These are phyloP conservation scores for Xestia c-nigrum DNA, from an alignment of 2,888 invertebrate species.

Conservation along the genomic window DNA sequence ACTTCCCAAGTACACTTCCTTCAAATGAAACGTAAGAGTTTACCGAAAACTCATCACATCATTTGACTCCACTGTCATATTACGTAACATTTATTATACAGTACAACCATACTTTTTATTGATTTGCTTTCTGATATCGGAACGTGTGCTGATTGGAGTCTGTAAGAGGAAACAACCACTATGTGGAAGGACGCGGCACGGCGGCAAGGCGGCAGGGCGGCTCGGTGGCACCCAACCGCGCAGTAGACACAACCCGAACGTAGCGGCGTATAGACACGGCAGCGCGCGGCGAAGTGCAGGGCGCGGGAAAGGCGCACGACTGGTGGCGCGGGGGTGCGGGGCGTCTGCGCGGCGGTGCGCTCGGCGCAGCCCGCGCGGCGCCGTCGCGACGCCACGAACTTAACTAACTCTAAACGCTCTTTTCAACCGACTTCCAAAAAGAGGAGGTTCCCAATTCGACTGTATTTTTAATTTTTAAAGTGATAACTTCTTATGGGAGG, in stretches of 20 bases:
- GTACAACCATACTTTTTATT: conserved; percentile 19
- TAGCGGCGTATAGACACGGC: neutral
- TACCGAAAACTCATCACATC: conserved; percentile 4
- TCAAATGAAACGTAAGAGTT: conserved; percentile 21
- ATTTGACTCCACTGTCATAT: neutral
- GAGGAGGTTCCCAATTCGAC: no score
- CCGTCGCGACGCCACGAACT: neutral
- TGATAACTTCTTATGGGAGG: no score
- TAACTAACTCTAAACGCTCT: neutral
- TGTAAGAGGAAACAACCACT: neutral
- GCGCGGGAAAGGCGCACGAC: neutral
- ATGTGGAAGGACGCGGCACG: neutral
- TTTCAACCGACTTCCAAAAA: no score
- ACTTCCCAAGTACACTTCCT: conserved; percentile 6
- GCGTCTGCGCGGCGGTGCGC: neutral
- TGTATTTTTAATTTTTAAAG: no score
- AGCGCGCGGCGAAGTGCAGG: conserved; percentile 12
- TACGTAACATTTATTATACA: conserved; percentile 21
- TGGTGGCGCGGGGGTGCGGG: neutral
- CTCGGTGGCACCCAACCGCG: neutral
- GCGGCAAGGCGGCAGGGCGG: neutral
- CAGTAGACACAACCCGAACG: neutral
- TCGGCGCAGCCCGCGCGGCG: conserved; percentile 13
- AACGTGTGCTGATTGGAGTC: neutral
- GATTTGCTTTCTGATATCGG: neutral